A percentile compares a stretch with the other conserved stretches of the same genome.
Conservation (phyloP, 2,888 invertebrate genomes). For the Pachliopta kotzebuea region DNA sequence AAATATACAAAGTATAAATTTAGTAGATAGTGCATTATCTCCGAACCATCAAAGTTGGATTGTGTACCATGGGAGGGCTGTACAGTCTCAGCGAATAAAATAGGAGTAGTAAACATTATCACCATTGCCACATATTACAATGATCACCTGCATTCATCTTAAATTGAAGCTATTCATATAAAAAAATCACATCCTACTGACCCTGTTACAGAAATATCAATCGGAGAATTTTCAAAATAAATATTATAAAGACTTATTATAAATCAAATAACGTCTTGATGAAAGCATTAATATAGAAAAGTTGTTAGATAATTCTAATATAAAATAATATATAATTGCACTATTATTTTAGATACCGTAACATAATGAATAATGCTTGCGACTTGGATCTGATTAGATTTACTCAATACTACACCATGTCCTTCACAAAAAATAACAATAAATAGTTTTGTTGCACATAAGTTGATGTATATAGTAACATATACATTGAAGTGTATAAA, state of each 20-base stretch:
- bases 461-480: too few relatives aligned
- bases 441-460: not conserved
- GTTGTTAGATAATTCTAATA: not conserved
- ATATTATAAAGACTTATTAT: not conserved
- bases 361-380: not conserved
- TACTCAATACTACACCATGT: too few relatives aligned
- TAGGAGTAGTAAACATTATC: conserved; percentile 29
- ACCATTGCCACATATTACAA: conserved; percentile 30
- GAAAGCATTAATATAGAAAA: not conserved
- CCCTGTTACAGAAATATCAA: not conserved
- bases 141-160: not conserved
- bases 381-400: not conserved
- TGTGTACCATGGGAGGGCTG: conserved; percentile 41
- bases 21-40: conserved; percentile 3
- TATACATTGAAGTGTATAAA: not conserved
- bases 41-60: not conserved
- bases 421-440: not conserved
- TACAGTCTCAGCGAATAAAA: conserved; percentile 44
- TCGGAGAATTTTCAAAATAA: not conserved
- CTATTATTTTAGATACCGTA: not conserved
- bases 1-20: conserved; percentile 17
- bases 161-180: not conserved
- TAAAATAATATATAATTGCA: not conserved
- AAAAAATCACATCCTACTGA: conserved; percentile 1
- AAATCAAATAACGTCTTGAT: not conserved